Evolutionary conservation across 30 jellyfish, hydroid and myxozoan genomes (phyloP), one percentile per base, ranked within the genome.

Genomic region (Pelagia noctiluca): DNA sequence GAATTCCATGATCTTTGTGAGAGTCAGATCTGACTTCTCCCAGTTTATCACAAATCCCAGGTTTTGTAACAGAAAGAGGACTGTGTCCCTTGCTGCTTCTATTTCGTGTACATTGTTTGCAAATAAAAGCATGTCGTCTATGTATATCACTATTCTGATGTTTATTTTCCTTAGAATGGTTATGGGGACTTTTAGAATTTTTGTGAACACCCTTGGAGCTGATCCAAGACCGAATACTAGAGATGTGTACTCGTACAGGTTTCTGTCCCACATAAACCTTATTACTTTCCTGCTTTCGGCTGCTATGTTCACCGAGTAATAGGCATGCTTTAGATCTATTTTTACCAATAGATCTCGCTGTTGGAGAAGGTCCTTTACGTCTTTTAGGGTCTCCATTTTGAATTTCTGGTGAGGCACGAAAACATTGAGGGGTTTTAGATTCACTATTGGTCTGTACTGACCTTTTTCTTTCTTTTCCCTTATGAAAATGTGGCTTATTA

Each of bases 11-110:
- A n/a, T 49, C 38, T 49, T 10, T 13, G 16, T 26, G 7, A 78
- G 86, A 3, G 18, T 33, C 46, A 74, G 10, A 8, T 0, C 49
- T 18, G 86, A 74, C 46, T 73, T 73, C 52, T 35, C 30, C 46
- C 22, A 11, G 76, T 74, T 74, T 69, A 74, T 74, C 18, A 29
- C 48, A 18, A 74, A 74, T n/a, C 83, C 83, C 74, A 70, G 83
- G 21, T 32, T 18, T 38, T 70, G 75, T 5, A 70, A 25, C 5
- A 35, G 75, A 35, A 5, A 31, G 61, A 69, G 36, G 28, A 69
- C 60, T 5, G 82, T 69, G 75, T 69, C 82, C 31, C 85, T 72
- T 29, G 71, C 84, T 63, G 24, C 23, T 25, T 72, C 84, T 72
- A 42, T 8, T 26, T 42, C 71, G 22, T 42, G 57, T 42, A 42